Evolutionary conservation across 1,140 invertebrate species (phyloP).

Genomic region (Drosophila nebulosa): DNA sequence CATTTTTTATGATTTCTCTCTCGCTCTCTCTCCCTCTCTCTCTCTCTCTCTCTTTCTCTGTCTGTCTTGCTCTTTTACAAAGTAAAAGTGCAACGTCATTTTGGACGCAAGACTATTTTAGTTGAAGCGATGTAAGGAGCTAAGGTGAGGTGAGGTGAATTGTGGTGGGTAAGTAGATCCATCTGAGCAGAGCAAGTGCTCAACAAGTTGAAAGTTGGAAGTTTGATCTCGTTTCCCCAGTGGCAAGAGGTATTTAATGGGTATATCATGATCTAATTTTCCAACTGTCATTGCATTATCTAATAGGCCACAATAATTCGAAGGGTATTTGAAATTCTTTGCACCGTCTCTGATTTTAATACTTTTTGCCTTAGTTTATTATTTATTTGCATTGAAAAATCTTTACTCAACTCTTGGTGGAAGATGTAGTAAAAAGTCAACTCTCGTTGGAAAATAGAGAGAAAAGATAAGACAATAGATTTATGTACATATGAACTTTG

Average conservation of each 20-base stretch:
- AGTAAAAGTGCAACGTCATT: constrained; percentile 63
- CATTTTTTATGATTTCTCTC: constrained; percentile 19
- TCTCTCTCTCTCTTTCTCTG: background rate
- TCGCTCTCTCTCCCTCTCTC: background rate
- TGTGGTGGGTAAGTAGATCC: constrained; percentile 5
- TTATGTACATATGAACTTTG: constrained; percentile 18
- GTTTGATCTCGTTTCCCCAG: constrained; percentile 40
- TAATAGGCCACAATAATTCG: too few relatives aligned
- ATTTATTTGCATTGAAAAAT: constrained; percentile 73
- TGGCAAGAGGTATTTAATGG: background rate
- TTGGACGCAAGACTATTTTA: background rate
- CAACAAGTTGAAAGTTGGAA: constrained; percentile 38
- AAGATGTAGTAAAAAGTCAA: constrained; percentile 28
- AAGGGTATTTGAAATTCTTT: background rate
- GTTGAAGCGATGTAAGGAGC: background rate
- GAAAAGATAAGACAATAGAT: constrained; percentile 23
- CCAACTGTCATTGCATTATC: too few relatives aligned
- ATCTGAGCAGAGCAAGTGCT: constrained; percentile 35
- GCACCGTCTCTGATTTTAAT: background rate
- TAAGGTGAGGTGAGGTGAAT: background rate
- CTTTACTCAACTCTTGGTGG: constrained; percentile 62
- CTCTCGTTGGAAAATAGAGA: constrained; percentile 18
- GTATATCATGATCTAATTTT: background rate
- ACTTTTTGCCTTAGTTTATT: constrained; percentile 49
- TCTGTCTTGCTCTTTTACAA: background rate